Base-by-base conservation (phyloP, 2,888 invertebrate species). In the Ariolimax columbianus region DNA sequence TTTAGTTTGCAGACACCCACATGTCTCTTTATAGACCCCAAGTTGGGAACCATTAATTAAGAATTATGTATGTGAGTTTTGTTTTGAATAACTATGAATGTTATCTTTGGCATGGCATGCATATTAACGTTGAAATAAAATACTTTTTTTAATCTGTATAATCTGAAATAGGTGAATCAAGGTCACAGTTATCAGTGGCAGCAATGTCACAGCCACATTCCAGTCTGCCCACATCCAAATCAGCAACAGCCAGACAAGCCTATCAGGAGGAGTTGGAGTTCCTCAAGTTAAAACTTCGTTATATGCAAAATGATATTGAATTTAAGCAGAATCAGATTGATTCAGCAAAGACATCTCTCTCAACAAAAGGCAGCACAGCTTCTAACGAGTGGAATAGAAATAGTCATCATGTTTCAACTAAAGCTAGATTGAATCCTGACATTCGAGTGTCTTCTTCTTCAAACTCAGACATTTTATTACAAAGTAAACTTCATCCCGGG, bases 231-330 rank as follows among this genome's bases (percentile, higher is more conserved):
- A 7, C 75, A 33, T 51, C 75, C 51, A 51, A 33, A 26, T 4
- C 17, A 4, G 7, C 36, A 14, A 51, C 33, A 0, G 19, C 73
- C 17, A 73, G n/a, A 14, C 73, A 43, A 73, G 73, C 75, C 30
- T 68, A 33, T 33, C 30, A 43, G 38, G 82, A 83, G 6, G 59
- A 77, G 33, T 43, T 85, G 19, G 85, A 85, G 51, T 82, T 82
- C 30, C 77, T 82, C 59, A 82, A 85, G 47, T 33, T 85, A 38
- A 82, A 77, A 36, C 82, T 85, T 33, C 81, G 85, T 30, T 85
- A 85, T 33, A 85, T 85, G 77, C 82, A 82, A 70, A 85, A 85
- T 78, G 85, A 82, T 43, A 85, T 85, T 51, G 85, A 85, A 59
- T 82, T 82, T 63, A 85, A 85, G 63, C 77, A 70, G 68, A 81